These are phyloP conservation scores for Lithobates sylvaticus DNA, from an alignment of 2,797 vertebrate genomes.

Conservation along the genomic window DNA sequence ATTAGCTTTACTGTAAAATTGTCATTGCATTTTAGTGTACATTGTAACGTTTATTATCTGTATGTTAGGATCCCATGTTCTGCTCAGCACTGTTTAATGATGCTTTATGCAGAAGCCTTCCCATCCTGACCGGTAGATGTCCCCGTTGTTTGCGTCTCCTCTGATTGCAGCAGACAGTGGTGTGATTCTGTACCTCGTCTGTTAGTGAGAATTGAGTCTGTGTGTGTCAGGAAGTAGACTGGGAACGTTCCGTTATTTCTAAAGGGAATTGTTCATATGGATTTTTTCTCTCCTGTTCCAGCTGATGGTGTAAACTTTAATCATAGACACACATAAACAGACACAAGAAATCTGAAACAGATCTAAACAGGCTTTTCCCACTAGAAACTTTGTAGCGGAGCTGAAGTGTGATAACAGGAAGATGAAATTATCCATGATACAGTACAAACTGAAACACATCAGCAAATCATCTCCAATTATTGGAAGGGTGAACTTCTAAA, in stretches of 20 bases:
- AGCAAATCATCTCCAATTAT: slow-evolving; percentile 50
- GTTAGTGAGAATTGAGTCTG: slow-evolving; percentile 56
- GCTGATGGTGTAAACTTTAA: slow-evolving; percentile 62
- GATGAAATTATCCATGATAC: slow-evolving; percentile 60
- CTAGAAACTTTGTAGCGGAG: slow-evolving; percentile 49
- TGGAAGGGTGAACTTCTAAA: slow-evolving; percentile 34
- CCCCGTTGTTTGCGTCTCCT: slow-evolving; percentile 50
- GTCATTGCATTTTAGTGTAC: not conserved
- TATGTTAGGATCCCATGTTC: not conserved
- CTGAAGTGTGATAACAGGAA: slow-evolving; percentile 56
- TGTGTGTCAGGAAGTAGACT: slow-evolving; percentile 41
- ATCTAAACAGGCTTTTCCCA: slow-evolving; percentile 57
- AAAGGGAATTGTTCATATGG: slow-evolving; percentile 19
- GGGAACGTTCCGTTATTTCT: slow-evolving; percentile 54
- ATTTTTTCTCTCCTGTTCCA: slow-evolving; percentile 33
- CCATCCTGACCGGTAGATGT: slow-evolving; percentile 64
- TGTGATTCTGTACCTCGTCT: slow-evolving; percentile 48
- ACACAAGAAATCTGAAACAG: slow-evolving; percentile 62
- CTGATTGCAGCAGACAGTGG: slow-evolving; percentile 14
- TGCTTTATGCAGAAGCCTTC: not conserved
- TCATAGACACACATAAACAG: slow-evolving; percentile 48
- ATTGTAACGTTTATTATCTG: not conserved
- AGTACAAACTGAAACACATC: slow-evolving; percentile 36
- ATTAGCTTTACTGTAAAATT: not conserved
- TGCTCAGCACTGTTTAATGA: not conserved